Conservation (phyloP, 2,797 vertebrate genomes). For the Rhinichthys osculus region DNA sequence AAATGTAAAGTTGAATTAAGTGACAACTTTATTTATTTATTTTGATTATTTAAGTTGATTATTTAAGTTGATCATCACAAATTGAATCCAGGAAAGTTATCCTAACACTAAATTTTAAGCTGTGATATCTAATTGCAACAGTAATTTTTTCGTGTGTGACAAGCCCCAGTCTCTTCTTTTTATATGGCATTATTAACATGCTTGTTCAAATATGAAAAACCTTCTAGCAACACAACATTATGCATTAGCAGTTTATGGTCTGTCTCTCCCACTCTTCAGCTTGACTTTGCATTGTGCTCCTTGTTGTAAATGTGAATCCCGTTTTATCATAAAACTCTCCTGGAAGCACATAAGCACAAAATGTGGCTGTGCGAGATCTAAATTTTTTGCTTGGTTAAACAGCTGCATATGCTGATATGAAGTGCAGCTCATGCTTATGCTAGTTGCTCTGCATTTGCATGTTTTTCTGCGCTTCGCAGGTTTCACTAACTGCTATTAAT, state of each 20-base stretch:
- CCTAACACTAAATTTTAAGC: background rate
- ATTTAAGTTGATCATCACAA: background rate
- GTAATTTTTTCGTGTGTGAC: background rate
- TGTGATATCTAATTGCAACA: background rate
- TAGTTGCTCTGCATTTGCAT: conserved; percentile 31
- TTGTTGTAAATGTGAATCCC: background rate
- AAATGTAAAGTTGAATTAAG: background rate
- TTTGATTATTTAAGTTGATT: background rate
- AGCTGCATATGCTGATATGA: conserved; percentile 8
- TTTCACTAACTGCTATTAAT: conserved; percentile 10
- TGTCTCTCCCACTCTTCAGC: background rate
- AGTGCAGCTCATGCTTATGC: background rate
- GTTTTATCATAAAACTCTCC: background rate
- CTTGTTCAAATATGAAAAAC: background rate
- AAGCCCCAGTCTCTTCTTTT: background rate
- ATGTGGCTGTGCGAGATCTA: background rate
- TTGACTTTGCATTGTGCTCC: too few species aligned
- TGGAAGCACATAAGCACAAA: background rate
- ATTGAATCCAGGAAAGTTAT: background rate
- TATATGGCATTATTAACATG: background rate
- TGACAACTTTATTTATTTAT: too few species aligned
- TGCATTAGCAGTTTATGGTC: background rate
- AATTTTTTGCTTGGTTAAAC: conserved; percentile 13
- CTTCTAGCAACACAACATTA: background rate
- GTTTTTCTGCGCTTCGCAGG: conserved; percentile 8